Base-by-base conservation (phyloP, 2,113 vertebrate species). In the Polypterus senegalus region DNA sequence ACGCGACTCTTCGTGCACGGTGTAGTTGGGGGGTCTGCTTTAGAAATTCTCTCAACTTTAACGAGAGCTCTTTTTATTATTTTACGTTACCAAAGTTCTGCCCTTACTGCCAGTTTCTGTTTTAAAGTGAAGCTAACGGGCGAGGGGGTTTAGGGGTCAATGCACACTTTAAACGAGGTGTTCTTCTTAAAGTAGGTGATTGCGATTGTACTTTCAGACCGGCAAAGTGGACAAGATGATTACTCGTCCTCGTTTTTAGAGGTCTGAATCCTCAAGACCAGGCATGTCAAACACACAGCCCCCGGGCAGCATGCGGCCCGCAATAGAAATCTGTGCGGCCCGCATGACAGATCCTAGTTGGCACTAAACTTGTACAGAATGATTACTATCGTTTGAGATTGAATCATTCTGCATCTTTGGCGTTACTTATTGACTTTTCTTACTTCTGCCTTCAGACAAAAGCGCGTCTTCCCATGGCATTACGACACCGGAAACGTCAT, bases 181-280 rank as follows among this genome's bases (percentile, higher is more conserved):
- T 72, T 62, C 63, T 74, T 63, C 64, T 71, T 62, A 70, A 63
- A 66, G 67, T 59, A 79, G 74, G 69, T 74, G 74, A 74, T 65
- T 72, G 71, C 58, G 57, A 67, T 63, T 67, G 64, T 27, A 27
- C 1, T 27, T 27, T 27, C 27, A 27, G 27, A 27, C 27, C 1
- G 27, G 27, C 27, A 27, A 27, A 27, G 27, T 27, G 27, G 27
- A 27, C 27, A 27, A 27, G 27, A 27, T 27, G 27, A 27, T 69
- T 65, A 47, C 63, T 76, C 77, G 69, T 70, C 70, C 67, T 69
- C 73, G 3, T 70, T 67, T 71, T 47, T 71, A 72, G 72, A 70
- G 61, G 70, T 69, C 70, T 80, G 76, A 75, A 73, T 70, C 69
- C 73, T 62, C 61, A 63, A 65, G 62, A 27, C 27, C 27, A 27